Evolutionary conservation across 1,140 invertebrate genomes (phyloP).

Genomic region (Bombus cullumanus): DNA sequence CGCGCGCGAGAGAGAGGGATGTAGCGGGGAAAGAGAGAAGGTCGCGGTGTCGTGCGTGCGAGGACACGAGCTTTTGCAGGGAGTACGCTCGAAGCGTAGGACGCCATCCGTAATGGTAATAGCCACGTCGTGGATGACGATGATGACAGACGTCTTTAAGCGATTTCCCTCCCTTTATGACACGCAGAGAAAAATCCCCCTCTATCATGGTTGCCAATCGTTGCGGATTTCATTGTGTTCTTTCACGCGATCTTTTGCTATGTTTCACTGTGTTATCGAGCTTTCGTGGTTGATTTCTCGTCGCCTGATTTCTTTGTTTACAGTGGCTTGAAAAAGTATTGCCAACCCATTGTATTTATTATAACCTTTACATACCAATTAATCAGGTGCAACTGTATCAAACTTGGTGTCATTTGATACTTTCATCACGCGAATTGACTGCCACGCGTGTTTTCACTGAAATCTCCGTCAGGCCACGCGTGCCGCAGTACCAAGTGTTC

Average conservation of each 20-base stretch:
- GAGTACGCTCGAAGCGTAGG: background rate
- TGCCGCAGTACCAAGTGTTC: too few species aligned
- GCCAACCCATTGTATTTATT: accelerated
- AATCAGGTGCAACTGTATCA: too few species aligned
- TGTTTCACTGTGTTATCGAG: background rate
- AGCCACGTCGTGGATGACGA: background rate
- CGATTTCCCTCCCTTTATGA: background rate
- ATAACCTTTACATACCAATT: too few species aligned
- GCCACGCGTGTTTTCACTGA: too few species aligned
- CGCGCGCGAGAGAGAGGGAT: background rate
- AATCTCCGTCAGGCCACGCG: too few species aligned
- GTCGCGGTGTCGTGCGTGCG: background rate
- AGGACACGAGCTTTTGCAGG: background rate
- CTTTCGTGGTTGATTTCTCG: background rate
- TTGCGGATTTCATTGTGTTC: background rate
- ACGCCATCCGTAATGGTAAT: conserved; percentile 6
- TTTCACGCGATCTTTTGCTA: background rate
- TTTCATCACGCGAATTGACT: too few species aligned
- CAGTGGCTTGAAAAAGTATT: too few species aligned
- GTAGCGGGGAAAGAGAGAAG: background rate
- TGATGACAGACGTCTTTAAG: conserved; percentile 29
- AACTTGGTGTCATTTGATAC: too few species aligned
- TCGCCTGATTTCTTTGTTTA: background rate
- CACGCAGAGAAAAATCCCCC: background rate
- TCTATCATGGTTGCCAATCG: too few species aligned